Evolutionary conservation across 2,888 invertebrate genomes (phyloP).

Genomic region (Pantelozetes paolii): DNA sequence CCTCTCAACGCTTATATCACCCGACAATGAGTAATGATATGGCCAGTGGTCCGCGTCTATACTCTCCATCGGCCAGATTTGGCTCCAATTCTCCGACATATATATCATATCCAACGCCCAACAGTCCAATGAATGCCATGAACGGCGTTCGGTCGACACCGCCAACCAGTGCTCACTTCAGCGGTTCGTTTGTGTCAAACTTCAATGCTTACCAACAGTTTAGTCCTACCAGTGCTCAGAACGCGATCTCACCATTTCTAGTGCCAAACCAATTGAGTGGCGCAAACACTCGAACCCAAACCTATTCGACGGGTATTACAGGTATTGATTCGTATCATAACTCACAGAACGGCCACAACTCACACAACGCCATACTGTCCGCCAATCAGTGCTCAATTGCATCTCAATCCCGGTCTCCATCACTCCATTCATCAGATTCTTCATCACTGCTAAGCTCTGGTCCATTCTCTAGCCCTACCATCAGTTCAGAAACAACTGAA

Average conservation of each 20-base stretch:
- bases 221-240: constrained; percentile 35
- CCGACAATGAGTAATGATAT: constrained; percentile 12
- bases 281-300: constrained; percentile 23
- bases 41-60: constrained; percentile 7
- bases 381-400: constrained; percentile 30
- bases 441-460: constrained; percentile 34
- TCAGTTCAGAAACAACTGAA: constrained; percentile 30
- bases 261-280: constrained; percentile 40
- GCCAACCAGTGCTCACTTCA: constrained; percentile 30
- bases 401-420: constrained; percentile 34
- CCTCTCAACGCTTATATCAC: constrained; percentile 15
- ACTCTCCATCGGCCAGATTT: constrained; percentile 24
- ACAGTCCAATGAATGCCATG: constrained; percentile 12
- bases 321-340: constrained; percentile 22
- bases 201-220: constrained; percentile 25
- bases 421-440: constrained; percentile 27
- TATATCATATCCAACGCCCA: constrained; percentile 17
- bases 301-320: constrained; percentile 32
- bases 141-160: neutral
- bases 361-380: constrained; percentile 33
- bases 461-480: constrained; percentile 35
- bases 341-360: constrained; percentile 23
- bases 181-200: constrained; percentile 31
- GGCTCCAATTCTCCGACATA: constrained; percentile 23
- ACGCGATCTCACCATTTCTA: constrained; percentile 42